Percentiles rank a stretch among this genome's conserved stretches.
These are phyloP conservation scores for Karalla daura DNA, from an alignment of 2,797 vertebrate genomes.

Conservation along the genomic window DNA sequence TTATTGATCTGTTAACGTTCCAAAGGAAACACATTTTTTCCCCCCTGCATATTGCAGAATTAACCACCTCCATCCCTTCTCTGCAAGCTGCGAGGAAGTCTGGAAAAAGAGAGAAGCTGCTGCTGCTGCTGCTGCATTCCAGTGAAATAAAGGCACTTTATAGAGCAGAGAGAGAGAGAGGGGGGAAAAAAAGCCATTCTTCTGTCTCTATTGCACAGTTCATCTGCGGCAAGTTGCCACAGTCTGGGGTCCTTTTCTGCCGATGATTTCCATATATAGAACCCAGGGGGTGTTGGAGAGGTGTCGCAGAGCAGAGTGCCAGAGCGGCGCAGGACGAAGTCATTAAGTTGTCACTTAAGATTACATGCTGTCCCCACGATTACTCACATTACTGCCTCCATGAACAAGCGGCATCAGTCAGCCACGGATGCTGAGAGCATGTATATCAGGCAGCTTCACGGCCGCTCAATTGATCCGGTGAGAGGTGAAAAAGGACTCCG, in stretches of 20 bases:
- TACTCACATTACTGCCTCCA: slow-evolving; percentile 73
- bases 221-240: slow-evolving; percentile 59
- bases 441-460: slow-evolving; percentile 42
- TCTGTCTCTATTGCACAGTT: slow-evolving; percentile 57
- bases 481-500: slow-evolving; percentile 56
- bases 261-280: slow-evolving; percentile 78
- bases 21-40: not conserved
- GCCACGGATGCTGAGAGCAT: slow-evolving; percentile 48
- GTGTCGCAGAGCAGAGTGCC: slow-evolving; percentile 63
- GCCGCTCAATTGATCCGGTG: slow-evolving; percentile 60
- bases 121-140: slow-evolving; percentile 66
- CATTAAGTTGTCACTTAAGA: slow-evolving; percentile 83
- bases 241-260: slow-evolving; percentile 62
- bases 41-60: slow-evolving; percentile 5
- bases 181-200: slow-evolving; percentile 63
- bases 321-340: slow-evolving; percentile 72
- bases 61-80: slow-evolving; percentile 42
- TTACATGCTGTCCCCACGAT: slow-evolving; percentile 79
- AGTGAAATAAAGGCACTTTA: slow-evolving; percentile 61
- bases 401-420: slow-evolving; percentile 67
- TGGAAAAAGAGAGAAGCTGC: slow-evolving; percentile 24
- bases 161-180: slow-evolving; percentile 55
- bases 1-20: not conserved
- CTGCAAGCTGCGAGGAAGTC: slow-evolving; percentile 49
- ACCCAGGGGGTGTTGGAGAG: slow-evolving; percentile 65